Conservation (phyloP, 2,797 vertebrate genomes). For the Loris lydekkerianus region DNA sequence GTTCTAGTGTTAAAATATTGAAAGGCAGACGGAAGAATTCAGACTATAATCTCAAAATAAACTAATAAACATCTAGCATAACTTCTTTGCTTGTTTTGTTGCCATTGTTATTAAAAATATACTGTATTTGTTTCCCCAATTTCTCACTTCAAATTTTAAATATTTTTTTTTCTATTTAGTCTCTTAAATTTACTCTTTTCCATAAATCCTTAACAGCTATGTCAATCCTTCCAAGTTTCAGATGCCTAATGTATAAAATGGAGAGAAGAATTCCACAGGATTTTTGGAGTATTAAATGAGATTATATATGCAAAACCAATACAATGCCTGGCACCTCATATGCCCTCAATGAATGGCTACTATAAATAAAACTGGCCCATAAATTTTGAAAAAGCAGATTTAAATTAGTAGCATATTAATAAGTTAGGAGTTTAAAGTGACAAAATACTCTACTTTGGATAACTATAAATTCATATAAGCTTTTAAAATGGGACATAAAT, state of each 20-base stretch:
- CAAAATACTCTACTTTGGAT: conserved; percentile 32
- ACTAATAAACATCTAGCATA: conserved; percentile 12
- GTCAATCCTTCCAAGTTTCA: not conserved
- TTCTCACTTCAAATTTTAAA: conserved; percentile 19
- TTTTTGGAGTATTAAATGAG: not conserved
- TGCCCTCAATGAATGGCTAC: not conserved
- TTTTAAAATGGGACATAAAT: conserved; percentile 43
- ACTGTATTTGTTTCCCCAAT: not conserved
- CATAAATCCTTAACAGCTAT: conserved; percentile 4
- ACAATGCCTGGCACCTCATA: not conserved
- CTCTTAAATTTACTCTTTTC: conserved; percentile 35
- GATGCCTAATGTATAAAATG: not conserved
- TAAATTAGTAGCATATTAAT: conserved; percentile 19
- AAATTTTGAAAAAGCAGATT: not conserved
- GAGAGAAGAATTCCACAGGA: not conserved
- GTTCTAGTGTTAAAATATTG: not conserved
- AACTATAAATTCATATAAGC: conserved; percentile 15
- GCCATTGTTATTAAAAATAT: conserved; percentile 38
- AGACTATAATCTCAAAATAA: not conserved
- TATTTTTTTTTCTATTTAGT: not conserved
- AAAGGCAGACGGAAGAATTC: not conserved
- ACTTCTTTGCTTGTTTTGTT: not conserved
- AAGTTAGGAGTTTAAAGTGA: not conserved
- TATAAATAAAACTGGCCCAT: conserved; percentile 34
- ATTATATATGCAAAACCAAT: not conserved